Evolutionary conservation across 2,888 invertebrate genomes (phyloP), one percentile per base, ranked within the genome.

Genomic region (Calliphora vomitoria): DNA sequence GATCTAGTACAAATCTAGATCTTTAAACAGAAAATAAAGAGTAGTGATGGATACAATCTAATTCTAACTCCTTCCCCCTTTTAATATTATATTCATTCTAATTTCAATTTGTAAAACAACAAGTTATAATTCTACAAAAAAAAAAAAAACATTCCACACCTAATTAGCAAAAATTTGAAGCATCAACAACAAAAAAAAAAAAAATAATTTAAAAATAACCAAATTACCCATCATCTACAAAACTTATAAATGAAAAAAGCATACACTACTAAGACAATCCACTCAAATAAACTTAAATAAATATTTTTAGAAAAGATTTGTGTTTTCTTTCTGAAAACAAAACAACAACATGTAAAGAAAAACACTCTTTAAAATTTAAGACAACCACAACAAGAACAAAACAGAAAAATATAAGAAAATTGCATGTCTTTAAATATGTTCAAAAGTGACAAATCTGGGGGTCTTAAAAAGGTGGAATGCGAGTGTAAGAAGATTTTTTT

Each of bases 71-170:
- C 8, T 41, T 10, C 5, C 35, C 35, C 35, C 35, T 35, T 35
- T 35, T 35, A 35, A 4, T 35, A 15, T 50, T 20, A 11, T 15
- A 18, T 35, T 58, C 50, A 66, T 38, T 62, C 47, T 62, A 60
- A 69, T 47, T 69, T 62, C 50, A 62, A 80, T 62, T 41, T 53
- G 60, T 74, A 53, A 74, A 72, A 11, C 47, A 75, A 44, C 6
- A 68, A 50, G 11, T 58, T 50, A 58, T 15, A 71, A 71, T 38
- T 47, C 15, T n/a, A 35, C 38, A 11, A 55, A 41, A 60, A 66
- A 64, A 53, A 20, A n/a, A 38, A 53, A 62, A 44, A 53, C 53
- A 76, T 87, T 87, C 80, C 71, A 66, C 80, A 87, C 86, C 80
- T 55, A 71, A 87, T 83, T 80, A 87, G 83, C 71, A 66, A 71